phyloP scores from a whole-genome alignment of 2,888 invertebrate species.

The Trachelus iudaicus region DNA sequence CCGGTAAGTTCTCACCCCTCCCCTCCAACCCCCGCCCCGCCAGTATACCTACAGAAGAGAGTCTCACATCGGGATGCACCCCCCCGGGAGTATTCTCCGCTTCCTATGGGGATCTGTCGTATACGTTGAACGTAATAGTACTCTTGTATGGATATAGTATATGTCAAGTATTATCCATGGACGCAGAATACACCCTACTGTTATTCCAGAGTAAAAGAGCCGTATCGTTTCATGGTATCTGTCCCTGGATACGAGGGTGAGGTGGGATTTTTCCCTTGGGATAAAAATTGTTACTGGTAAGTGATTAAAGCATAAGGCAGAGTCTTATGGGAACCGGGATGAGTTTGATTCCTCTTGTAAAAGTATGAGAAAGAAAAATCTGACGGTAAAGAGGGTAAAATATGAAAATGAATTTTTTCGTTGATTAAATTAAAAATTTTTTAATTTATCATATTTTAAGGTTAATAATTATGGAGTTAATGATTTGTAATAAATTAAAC shows the following conservation, averaged over 20 bases:
- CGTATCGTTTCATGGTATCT: neutral
- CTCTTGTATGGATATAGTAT: neutral
- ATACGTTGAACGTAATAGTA: neutral
- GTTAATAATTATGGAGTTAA: neutral
- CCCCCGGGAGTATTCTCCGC: slow-evolving; percentile 27
- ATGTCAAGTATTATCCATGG: neutral
- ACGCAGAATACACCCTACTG: neutral
- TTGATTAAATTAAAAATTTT: neutral
- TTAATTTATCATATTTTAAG: neutral
- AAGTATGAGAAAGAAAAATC: neutral
- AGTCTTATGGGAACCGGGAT: slow-evolving; percentile 9
- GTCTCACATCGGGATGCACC: slow-evolving; percentile 33
- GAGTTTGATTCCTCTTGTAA: neutral
- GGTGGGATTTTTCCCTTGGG: slow-evolving; percentile 49
- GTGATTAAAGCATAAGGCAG: slow-evolving; percentile 47
- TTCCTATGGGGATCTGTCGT: slow-evolving; percentile 24
- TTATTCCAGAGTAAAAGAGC: slow-evolving; percentile 16
- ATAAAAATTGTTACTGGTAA: slow-evolving; percentile 43
- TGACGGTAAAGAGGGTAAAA: neutral
- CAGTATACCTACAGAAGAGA: slow-evolving; percentile 17
- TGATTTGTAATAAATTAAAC: neutral
- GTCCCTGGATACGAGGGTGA: slow-evolving; percentile 18
- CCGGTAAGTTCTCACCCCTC: slow-evolving; percentile 3
- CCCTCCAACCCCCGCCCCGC: neutral
- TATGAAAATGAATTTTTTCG: neutral